A percentile compares a stretch with the other conserved stretches of the same genome.
Conservation (phyloP, 2,888 invertebrate genomes). For the Catocala sponsa region DNA sequence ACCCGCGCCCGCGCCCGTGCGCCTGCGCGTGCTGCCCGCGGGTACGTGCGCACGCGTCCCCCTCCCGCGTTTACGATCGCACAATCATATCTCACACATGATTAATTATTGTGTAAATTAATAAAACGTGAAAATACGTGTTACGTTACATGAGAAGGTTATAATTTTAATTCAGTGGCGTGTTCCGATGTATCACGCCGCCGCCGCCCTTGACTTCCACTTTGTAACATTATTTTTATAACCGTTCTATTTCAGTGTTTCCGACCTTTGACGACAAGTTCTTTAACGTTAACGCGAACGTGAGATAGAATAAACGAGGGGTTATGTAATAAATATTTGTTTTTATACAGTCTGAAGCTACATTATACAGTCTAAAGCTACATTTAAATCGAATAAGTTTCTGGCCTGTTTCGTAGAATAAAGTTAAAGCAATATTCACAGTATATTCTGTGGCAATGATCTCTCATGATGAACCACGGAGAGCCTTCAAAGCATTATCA, state of each 20-base stretch:
- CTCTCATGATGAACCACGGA: no score
- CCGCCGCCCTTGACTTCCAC: conserved; percentile 42
- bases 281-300: conserved; percentile 19
- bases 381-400: no score
- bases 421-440: no score
- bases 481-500: no score
- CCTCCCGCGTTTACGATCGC: not conserved
- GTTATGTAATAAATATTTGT: no score
- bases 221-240: conserved; percentile 30
- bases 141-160: conserved; percentile 8
- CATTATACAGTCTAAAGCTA: no score
- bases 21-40: not conserved
- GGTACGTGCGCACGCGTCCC: not conserved
- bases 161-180: conserved; percentile 8
- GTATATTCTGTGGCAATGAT: no score
- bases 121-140: conserved; percentile 11
- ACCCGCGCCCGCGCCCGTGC: not conserved
- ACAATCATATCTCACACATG: conserved; percentile 6
- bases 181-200: conserved; percentile 3
- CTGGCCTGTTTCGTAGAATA: no score
- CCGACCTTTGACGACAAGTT: conserved; percentile 44
- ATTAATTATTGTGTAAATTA: conserved; percentile 14
- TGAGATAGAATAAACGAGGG: not conserved
- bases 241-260: conserved; percentile 34
- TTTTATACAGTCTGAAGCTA: no score